These are phyloP conservation scores for Microctonus brassicae DNA, from an alignment of 2,888 invertebrate species.

Conservation along the genomic window DNA sequence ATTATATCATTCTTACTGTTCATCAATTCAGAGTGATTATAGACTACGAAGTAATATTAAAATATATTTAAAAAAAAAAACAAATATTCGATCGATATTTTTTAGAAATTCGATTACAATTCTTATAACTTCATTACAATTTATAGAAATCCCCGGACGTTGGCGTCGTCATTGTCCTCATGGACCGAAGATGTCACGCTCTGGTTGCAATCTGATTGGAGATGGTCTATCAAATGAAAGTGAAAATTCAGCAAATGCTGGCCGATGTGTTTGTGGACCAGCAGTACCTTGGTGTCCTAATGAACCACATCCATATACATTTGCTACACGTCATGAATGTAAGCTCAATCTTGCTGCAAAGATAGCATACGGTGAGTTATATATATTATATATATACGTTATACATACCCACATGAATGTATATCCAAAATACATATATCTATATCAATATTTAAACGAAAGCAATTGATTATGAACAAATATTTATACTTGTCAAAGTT, in stretches of 20 bases:
- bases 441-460: not conserved
- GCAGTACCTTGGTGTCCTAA: conserved; percentile 64
- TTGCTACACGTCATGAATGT: conserved; percentile 63
- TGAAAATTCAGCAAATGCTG: conserved; percentile 52
- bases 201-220: conserved; percentile 65
- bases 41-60: too few relatives aligned
- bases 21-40: too few relatives aligned
- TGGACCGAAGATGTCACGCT: conserved; percentile 58
- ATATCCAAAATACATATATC: too few relatives aligned
- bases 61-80: too few relatives aligned
- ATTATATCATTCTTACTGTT: too few relatives aligned
- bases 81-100: too few relatives aligned
- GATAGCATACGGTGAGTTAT: conserved; percentile 61
- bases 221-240: conserved; percentile 54
- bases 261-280: conserved; percentile 64
- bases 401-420: not conserved
- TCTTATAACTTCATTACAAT: not conserved
- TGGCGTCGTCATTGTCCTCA: conserved; percentile 64
- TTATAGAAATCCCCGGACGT: conserved; percentile 64
- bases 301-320: conserved; percentile 63
- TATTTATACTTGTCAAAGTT: not conserved
- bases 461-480: not conserved
- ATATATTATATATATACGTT: not conserved
- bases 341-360: conserved; percentile 65
- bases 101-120: too few relatives aligned